Percentiles rank a stretch among this genome's conserved stretches.
These are phyloP conservation scores for Wasmannia auropunctata DNA, from an alignment of 1,140 invertebrate species.

Conservation along the genomic window DNA sequence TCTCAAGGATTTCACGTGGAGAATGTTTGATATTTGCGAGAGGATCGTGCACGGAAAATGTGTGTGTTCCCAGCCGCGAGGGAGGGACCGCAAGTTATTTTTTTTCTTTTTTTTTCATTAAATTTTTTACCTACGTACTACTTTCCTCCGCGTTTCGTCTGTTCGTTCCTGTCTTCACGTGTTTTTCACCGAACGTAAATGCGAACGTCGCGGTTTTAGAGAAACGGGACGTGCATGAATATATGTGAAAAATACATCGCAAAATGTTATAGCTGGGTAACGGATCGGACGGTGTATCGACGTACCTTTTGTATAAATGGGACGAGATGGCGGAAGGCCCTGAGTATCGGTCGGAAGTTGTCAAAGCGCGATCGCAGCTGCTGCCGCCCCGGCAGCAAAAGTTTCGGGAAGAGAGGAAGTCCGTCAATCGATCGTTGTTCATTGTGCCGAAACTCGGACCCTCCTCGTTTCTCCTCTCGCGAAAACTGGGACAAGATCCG, in stretches of 20 bases:
- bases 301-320: slow-evolving; percentile 24
- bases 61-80: not conserved
- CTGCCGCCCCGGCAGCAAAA: slow-evolving; percentile 27
- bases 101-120: slow-evolving; percentile 9
- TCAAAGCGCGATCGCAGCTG: slow-evolving; percentile 39
- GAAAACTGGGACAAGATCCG: slow-evolving; percentile 61
- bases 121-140: not conserved
- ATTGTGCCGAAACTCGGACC: slow-evolving; percentile 60
- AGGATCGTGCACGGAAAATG: not conserved
- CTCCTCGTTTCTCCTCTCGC: slow-evolving; percentile 26
- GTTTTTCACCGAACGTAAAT: not conserved
- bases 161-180: not conserved
- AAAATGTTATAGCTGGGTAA: not conserved
- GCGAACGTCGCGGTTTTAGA: not conserved
- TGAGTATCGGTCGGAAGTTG: slow-evolving; percentile 35
- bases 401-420: slow-evolving; percentile 38
- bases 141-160: not conserved
- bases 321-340: not conserved
- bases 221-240: not conserved
- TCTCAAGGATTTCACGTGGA: not conserved
- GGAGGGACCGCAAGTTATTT: no score
- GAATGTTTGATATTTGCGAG: slow-evolving; percentile 20
- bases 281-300: not conserved
- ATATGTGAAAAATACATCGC: not conserved
- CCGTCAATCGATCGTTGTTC: slow-evolving; percentile 65